Percentiles rank a stretch among this genome's conserved stretches.
phyloP scores from a whole-genome alignment of 2,113 vertebrate species.

The Podocnemis expansa region DNA sequence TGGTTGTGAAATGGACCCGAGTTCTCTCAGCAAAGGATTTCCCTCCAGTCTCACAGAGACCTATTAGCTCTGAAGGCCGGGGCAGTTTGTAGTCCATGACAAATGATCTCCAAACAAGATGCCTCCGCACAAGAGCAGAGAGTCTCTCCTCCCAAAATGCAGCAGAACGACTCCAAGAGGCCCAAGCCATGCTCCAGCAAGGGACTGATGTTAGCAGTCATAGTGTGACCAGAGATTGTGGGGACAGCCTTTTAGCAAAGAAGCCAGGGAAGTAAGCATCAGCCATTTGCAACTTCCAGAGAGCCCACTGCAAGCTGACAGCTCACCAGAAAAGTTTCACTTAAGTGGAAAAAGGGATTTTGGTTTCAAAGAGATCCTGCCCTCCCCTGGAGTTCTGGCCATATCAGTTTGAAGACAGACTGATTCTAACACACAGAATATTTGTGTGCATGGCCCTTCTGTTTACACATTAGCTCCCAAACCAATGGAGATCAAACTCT shows the following conservation, averaged over 20 bases:
- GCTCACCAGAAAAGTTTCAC: constrained; percentile 51
- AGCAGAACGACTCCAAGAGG: background rate
- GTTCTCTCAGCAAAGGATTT: background rate
- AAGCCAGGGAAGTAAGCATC: constrained; percentile 40
- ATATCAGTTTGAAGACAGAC: background rate
- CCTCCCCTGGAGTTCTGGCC: background rate
- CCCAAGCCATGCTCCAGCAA: background rate
- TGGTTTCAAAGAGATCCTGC: constrained; percentile 16
- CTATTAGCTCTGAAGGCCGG: background rate
- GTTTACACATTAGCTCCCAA: background rate
- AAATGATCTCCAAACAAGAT: background rate
- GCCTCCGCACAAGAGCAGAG: background rate
- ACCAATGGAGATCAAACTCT: constrained; percentile 12
- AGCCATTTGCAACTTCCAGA: constrained; percentile 39
- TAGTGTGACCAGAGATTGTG: background rate
- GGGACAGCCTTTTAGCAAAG: constrained; percentile 17
- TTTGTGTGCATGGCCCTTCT: background rate
- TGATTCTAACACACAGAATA: background rate
- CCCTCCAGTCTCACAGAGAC: background rate
- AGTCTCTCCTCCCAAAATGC: background rate
- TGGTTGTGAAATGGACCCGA: background rate
- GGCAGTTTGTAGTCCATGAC: fast-evolving
- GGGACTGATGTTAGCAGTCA: background rate
- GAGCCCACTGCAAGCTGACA: constrained; percentile 55
- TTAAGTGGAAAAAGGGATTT: background rate